A percentile compares a stretch with the other conserved stretches of the same genome.
These are phyloP conservation scores for Paramormyrops kingsleyae DNA, from an alignment of 2,113 vertebrate species.

Conservation along the genomic window DNA sequence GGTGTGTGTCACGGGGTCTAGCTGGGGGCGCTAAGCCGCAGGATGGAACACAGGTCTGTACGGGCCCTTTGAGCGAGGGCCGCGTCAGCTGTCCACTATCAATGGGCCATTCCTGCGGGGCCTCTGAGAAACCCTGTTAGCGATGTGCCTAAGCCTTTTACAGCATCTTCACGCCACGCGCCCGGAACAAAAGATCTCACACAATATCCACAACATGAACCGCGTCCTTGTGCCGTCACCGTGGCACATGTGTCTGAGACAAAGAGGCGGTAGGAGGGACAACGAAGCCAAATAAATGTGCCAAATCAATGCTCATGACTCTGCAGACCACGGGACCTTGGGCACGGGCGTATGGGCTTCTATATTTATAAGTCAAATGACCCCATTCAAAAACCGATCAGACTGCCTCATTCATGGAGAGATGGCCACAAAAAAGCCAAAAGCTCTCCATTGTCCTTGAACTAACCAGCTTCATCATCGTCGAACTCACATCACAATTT, in stretches of 20 bases:
- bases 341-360: neutral
- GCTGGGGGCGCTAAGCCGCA: neutral
- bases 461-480: neutral
- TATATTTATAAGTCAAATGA: constrained; percentile 1
- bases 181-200: neutral
- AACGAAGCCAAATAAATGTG: neutral
- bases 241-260: neutral
- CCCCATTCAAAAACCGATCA: neutral
- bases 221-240: neutral
- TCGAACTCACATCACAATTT: constrained; percentile 9
- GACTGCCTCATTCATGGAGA: neutral
- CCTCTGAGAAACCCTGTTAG: neutral
- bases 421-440: neutral
- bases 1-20: neutral
- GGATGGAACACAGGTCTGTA: neutral
- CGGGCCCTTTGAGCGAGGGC: neutral
- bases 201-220: neutral
- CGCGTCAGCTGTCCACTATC: neutral
- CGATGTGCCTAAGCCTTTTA: neutral
- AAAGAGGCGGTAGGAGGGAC: neutral
- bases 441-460: neutral
- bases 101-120: neutral
- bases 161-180: neutral
- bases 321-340: neutral
- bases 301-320: neutral